Conservation (phyloP, 1,140 invertebrate species). For the Ips typographus region DNA sequence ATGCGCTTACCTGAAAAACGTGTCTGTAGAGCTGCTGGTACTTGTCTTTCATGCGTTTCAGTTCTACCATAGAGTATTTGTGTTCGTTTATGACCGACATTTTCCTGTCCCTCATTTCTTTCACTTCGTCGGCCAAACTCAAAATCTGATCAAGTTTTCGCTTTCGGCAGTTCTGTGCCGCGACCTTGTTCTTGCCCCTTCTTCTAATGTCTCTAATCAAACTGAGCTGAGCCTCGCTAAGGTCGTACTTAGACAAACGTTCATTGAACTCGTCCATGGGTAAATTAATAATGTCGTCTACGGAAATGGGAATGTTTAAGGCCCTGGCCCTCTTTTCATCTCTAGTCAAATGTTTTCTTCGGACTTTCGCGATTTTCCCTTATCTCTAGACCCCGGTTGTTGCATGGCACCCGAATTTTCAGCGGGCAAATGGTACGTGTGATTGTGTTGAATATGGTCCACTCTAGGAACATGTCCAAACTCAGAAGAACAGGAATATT, state of each 20-base stretch:
- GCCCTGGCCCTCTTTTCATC: conserved; percentile 83
- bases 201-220: conserved; percentile 91
- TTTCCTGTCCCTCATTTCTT: conserved; percentile 82
- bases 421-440: conserved; percentile 78
- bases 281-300: conserved; percentile 91
- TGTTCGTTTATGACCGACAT: conserved; percentile 75
- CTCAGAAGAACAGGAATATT: conserved; percentile 50
- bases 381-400: conserved; percentile 69
- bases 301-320: conserved; percentile 77
- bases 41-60: conserved; percentile 77
- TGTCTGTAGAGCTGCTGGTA: conserved; percentile 83
- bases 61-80: conserved; percentile 70
- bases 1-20: conserved; percentile 74
- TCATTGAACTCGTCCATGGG: conserved; percentile 99
- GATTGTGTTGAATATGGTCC: conserved; percentile 75
- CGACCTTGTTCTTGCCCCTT: conserved; percentile 64
- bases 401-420: conserved; percentile 71
- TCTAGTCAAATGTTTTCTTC: conserved; percentile 73
- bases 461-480: conserved; percentile 62
- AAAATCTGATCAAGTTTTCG: conserved; percentile 94
- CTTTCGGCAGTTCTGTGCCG: conserved; percentile 96
- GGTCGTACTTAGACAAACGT: conserved; percentile 89
- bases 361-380: conserved; percentile 56
- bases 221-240: conserved; percentile 92
- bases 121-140: conserved; percentile 87